phyloP scores from a whole-genome alignment of 2,113 vertebrate species.

The Saguinus imperator region DNA sequence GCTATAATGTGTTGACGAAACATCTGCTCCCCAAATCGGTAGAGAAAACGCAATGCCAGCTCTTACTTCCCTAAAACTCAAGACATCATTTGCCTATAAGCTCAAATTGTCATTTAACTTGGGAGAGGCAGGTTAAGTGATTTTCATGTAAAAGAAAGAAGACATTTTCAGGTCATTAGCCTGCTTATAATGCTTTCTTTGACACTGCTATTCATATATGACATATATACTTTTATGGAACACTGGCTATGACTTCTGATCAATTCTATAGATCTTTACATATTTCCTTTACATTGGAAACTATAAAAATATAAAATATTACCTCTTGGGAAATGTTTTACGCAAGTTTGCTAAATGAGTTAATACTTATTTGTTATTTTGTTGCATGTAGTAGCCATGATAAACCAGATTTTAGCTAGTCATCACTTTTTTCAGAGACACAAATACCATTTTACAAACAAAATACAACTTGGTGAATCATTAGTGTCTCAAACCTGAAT shows the following conservation, averaged over 20 bases:
- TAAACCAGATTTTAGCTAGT: background rate
- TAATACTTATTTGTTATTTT: background rate
- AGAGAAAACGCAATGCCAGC: background rate
- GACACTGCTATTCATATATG: background rate
- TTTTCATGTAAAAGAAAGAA: background rate
- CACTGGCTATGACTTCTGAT: background rate
- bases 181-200: background rate
- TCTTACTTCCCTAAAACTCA: background rate
- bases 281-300: background rate
- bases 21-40: background rate
- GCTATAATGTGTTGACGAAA: background rate
- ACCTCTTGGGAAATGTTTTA: background rate
- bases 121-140: background rate
- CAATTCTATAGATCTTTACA: background rate
- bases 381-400: background rate
- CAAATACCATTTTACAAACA: conserved; percentile 32
- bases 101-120: background rate
- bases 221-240: background rate
- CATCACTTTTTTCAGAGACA: background rate
- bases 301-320: background rate
- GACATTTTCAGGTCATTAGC: background rate
- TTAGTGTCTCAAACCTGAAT: conserved; percentile 21
- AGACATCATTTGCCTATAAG: background rate
- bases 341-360: background rate
- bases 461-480: conserved; percentile 34